A percentile compares a stretch with the other conserved stretches of the same genome.
Conservation (phyloP, 2,797 vertebrate species). For the Acipenser ruthenus region DNA sequence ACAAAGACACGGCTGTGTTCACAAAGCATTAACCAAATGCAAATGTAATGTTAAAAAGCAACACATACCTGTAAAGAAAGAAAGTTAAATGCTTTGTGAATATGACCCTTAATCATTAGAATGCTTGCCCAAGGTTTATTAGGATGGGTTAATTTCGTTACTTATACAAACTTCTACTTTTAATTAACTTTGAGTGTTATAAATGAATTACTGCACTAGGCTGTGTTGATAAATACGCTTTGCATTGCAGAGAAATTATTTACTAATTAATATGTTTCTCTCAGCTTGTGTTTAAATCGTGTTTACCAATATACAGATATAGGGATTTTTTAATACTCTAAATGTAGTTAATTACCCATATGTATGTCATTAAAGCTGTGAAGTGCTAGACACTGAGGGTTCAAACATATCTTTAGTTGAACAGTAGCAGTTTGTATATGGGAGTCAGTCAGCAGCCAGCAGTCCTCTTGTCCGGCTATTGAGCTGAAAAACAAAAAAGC, state of each 20-base stretch:
- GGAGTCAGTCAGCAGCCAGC: conserved; percentile 86
- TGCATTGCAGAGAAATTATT: no score
- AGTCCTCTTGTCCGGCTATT: conserved; percentile 80
- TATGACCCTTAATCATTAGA: background rate
- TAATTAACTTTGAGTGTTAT: no score
- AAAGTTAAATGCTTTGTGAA: background rate
- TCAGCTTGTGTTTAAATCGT: no score
- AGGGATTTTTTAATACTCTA: no score
- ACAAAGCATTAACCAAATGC: background rate
- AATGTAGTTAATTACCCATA: conserved; percentile 62
- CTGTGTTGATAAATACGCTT: no score
- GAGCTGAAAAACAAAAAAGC: conserved; percentile 52
- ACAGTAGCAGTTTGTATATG: conserved; percentile 77
- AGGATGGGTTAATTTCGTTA: no score
- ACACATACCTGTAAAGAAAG: background rate
- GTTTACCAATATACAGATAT: no score
- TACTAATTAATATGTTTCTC: no score
- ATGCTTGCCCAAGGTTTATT: no score
- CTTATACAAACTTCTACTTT: no score
- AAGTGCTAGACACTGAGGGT: conserved; percentile 82
- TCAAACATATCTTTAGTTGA: conserved; percentile 87
- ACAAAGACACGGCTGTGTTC: background rate
- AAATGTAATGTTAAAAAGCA: background rate
- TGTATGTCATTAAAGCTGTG: conserved; percentile 92
- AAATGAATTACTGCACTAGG: no score